Conservation (phyloP, 2,797 vertebrate genomes). For the Cottoperca gobio region DNA sequence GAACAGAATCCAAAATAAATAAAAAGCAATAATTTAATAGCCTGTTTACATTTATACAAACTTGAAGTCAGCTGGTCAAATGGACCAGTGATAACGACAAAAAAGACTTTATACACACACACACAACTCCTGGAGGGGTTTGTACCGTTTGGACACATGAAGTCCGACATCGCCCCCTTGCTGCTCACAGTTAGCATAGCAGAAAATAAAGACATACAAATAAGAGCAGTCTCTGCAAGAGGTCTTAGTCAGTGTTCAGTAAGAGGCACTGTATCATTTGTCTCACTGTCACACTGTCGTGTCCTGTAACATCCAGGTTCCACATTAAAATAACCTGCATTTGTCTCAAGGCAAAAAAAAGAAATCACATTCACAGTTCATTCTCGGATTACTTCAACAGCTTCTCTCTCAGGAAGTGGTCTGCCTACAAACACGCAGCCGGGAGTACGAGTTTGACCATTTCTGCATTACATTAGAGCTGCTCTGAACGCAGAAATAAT, state of each 20-base stretch:
- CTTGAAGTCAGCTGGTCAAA: conserved; percentile 52
- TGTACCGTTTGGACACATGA: conserved; percentile 74
- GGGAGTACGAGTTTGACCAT: not conserved
- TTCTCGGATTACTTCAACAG: conserved; percentile 10
- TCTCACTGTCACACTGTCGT: conserved; percentile 10
- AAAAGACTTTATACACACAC: conserved; percentile 24
- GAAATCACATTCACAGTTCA: conserved; percentile 72
- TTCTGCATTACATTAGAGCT: conserved; percentile 4
- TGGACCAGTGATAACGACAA: conserved; percentile 33
- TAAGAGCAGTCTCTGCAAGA: conserved; percentile 6
- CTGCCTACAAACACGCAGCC: not conserved
- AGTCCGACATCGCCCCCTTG: conserved; percentile 66
- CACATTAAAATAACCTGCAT: conserved; percentile 2
- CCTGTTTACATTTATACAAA: conserved; percentile 79
- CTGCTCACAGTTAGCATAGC: conserved; percentile 63
- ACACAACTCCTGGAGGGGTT: conserved; percentile 47
- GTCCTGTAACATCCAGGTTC: conserved; percentile 13
- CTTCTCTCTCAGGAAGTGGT: not conserved
- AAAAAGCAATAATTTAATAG: conserved; percentile 82
- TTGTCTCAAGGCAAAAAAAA: conserved; percentile 27
- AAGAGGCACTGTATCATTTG: conserved; percentile 48
- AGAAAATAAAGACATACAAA: conserved; percentile 34
- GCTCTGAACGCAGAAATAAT: not conserved
- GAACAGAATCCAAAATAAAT: conserved; percentile 52
- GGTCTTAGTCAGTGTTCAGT: conserved; percentile 28